Evolutionary conservation across 2,113 vertebrate genomes (phyloP), one percentile per base, ranked within the genome.

Genomic region (Cyanoramphus novaezelandiae): DNA sequence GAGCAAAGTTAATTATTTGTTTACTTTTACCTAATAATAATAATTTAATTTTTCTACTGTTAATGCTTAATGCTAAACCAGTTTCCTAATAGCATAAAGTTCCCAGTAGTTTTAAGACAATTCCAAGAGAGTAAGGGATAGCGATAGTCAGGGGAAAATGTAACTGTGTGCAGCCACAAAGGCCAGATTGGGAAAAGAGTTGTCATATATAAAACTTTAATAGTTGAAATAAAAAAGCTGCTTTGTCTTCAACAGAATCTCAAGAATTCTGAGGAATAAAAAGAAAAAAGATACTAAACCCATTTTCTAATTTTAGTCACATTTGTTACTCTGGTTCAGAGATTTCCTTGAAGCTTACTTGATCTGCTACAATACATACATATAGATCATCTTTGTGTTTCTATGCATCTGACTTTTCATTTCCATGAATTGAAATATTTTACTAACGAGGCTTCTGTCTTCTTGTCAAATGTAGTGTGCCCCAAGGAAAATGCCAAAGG

Each of bases 1-100:
- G 35, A 77, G 72, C 3, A 7, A 64, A 81, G 55, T 44, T 84
- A 71, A 10, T 63, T 60, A 41, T 95, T 91, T 86, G 43, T 87
- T 95, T 93, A 55, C 84, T 55, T 86, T 94, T 90, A 72, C 33
- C 41, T 93, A 76, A 85, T 87, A 14, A 39, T 75, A 71, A 41
- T 75, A 71, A 90, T 76, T 92, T 88, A 35, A 37, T 86, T 89
- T 80, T 74, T 67, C 52, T 82, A 10, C 67, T 82, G 46, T 77
- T 81, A 60, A 57, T 5, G 3, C 44, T 86, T 92, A 62, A 31
- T 68, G 37, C 55, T 90, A 67, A 92, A 49, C n/a, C 3, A 3
- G 27, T 59, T 88, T 77, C 55, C n/a, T 44, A 35, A 37, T 75
- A 72, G 28, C 28, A 25, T 69, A 29, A 65, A 5, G 41, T 72